phyloP scores from a whole-genome alignment of 2,797 vertebrate species.

The Tolypeutes matacus region DNA sequence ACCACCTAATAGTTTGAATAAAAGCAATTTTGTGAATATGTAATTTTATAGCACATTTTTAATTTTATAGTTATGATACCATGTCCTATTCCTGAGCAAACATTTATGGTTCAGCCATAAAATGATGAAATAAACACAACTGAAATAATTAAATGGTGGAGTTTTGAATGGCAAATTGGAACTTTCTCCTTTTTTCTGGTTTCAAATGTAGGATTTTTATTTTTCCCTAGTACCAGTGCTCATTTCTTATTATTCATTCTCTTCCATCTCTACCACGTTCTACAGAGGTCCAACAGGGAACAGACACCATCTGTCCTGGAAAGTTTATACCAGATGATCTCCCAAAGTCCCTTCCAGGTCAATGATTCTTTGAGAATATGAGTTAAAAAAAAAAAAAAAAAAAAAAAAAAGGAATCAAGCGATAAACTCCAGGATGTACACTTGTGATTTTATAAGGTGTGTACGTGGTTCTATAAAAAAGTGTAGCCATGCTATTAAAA shows the following conservation, averaged over 20 bases:
- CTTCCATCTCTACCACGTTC: neutral
- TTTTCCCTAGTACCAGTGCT: constrained; percentile 21
- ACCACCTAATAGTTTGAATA: constrained; percentile 12
- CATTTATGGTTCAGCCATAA: neutral
- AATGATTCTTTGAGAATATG: constrained; percentile 53
- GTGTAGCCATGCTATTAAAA: constrained; percentile 25
- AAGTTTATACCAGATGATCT: constrained; percentile 60
- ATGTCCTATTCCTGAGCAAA: constrained; percentile 42
- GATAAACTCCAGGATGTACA: constrained; percentile 27
- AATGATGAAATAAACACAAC: constrained; percentile 45
- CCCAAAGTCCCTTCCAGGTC: constrained; percentile 53
- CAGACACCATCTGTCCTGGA: constrained; percentile 61
- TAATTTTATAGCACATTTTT: neutral
- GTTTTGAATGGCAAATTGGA: constrained; percentile 31
- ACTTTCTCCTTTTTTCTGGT: neutral
- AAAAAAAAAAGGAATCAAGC: constrained; percentile 16
- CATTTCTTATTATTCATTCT: constrained; percentile 41
- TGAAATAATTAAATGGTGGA: constrained; percentile 42
- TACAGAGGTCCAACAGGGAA: constrained; percentile 3
- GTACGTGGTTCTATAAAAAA: neutral
- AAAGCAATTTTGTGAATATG: neutral
- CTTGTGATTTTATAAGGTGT: constrained; percentile 58
- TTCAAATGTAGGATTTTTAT: neutral
- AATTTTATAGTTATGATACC: constrained; percentile 38
- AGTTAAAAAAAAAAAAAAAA: constrained; percentile 55